phyloP scores from a whole-genome alignment of 2,888 invertebrate species.

The Pachymerium ferrugineum region DNA sequence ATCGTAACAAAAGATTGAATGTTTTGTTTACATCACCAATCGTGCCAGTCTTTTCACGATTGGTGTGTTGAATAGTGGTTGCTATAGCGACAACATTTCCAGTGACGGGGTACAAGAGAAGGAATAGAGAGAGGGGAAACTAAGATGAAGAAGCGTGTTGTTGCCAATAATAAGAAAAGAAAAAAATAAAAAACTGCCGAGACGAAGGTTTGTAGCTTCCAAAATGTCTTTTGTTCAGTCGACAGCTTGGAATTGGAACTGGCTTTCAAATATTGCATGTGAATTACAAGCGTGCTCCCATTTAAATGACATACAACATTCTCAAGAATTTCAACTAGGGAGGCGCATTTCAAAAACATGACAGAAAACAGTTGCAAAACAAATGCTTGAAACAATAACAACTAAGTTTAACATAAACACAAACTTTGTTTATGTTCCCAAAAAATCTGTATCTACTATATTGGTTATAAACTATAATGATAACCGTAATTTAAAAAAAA shows the following conservation, averaged over 20 bases:
- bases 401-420: too few species aligned
- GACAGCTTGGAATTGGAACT: background rate
- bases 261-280: background rate
- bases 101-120: background rate
- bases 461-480: too few species aligned
- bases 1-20: too few species aligned
- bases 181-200: background rate
- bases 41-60: too few species aligned
- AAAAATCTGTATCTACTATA: too few species aligned
- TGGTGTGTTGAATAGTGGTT: too few species aligned
- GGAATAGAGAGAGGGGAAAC: background rate
- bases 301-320: background rate
- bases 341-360: background rate
- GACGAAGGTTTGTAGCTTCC: background rate
- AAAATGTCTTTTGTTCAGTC: background rate
- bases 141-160: background rate
- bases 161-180: background rate
- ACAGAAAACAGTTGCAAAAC: too few species aligned
- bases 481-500: too few species aligned
- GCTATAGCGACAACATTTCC: background rate
- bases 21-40: too few species aligned
- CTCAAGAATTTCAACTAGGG: background rate
- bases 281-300: background rate
- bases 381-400: too few species aligned
- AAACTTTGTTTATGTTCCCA: too few species aligned